A percentile compares a stretch with the other conserved stretches of the same genome.
These are phyloP conservation scores for Microcebus jonahi DNA, from an alignment of 2,113 vertebrate species.

Conservation along the genomic window DNA sequence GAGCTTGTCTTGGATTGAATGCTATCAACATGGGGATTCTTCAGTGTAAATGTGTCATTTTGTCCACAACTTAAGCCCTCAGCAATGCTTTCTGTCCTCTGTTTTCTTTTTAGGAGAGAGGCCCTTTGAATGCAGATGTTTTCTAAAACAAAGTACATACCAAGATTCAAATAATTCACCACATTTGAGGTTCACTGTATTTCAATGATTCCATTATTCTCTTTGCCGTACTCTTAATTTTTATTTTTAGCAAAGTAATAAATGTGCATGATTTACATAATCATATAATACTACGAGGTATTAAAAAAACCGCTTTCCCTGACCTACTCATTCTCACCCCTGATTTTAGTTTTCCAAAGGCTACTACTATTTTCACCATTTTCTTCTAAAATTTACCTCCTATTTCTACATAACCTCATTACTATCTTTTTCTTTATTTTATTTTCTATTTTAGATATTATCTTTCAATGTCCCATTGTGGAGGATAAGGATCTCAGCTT, in stretches of 20 bases:
- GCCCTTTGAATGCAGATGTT: background rate
- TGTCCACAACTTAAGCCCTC: background rate
- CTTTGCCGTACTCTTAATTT: slow-evolving; percentile 19
- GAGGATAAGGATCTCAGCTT: background rate
- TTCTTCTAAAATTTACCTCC: background rate
- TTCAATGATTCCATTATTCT: background rate
- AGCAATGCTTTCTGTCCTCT: background rate
- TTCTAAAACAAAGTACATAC: background rate
- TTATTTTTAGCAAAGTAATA: slow-evolving; percentile 7
- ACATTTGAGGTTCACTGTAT: background rate
- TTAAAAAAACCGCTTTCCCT: background rate
- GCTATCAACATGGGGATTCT: slow-evolving; percentile 14
- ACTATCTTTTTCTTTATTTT: background rate
- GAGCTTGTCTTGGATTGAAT: slow-evolving; percentile 59
- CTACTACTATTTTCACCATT: background rate
- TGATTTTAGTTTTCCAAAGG: background rate
- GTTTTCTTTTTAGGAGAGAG: background rate
- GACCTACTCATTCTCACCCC: background rate
- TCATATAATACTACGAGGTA: background rate
- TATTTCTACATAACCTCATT: background rate
- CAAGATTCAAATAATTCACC: background rate
- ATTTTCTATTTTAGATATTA: background rate
- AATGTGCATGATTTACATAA: background rate
- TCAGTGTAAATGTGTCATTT: slow-evolving; percentile 18
- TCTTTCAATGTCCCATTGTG: background rate